Evolutionary conservation across 2,113 vertebrate genomes (phyloP).

Genomic region (Nibea coibor): DNA sequence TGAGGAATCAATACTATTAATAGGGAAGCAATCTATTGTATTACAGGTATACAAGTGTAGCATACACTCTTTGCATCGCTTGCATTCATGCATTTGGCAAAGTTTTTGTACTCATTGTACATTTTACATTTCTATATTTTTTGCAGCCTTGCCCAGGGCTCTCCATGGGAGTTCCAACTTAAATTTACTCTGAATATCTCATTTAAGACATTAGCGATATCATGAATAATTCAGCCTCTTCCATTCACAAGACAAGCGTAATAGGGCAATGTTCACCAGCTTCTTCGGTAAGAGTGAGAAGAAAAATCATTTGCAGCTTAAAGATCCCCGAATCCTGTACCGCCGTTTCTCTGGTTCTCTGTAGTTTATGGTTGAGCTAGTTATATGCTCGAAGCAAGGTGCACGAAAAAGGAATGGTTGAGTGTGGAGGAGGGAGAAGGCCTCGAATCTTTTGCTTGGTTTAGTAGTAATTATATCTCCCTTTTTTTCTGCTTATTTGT

Average conservation of each 20-base stretch:
- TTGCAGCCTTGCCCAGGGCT: conserved; percentile 17
- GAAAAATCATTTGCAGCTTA: conserved; percentile 57
- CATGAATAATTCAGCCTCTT: conserved; percentile 78
- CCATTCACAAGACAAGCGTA: conserved; percentile 42
- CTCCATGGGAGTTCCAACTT: conserved; percentile 52
- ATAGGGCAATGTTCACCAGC: conserved; percentile 52
- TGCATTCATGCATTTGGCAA: neutral
- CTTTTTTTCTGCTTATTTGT: conserved; percentile 40
- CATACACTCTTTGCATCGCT: neutral
- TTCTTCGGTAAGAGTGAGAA: conserved; percentile 49
- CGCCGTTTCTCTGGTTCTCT: conserved; percentile 18
- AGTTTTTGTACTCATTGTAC: conserved; percentile 4
- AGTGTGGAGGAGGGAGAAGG: neutral
- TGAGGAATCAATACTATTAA: neutral
- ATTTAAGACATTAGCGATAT: conserved; percentile 67
- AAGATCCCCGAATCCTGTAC: conserved; percentile 20
- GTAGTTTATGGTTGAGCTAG: conserved; percentile 24
- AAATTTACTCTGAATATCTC: conserved; percentile 69
- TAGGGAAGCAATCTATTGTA: neutral
- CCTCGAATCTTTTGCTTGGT: neutral
- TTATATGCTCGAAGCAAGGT: conserved; percentile 13
- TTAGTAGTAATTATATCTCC: neutral
- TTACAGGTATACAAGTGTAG: neutral
- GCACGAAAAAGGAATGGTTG: conserved; percentile 26
- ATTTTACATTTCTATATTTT: conserved; percentile 1